A percentile compares a stretch with the other conserved stretches of the same genome.
phyloP scores from a whole-genome alignment of 1,140 invertebrate species.

The Ceratosolen solmsi region DNA sequence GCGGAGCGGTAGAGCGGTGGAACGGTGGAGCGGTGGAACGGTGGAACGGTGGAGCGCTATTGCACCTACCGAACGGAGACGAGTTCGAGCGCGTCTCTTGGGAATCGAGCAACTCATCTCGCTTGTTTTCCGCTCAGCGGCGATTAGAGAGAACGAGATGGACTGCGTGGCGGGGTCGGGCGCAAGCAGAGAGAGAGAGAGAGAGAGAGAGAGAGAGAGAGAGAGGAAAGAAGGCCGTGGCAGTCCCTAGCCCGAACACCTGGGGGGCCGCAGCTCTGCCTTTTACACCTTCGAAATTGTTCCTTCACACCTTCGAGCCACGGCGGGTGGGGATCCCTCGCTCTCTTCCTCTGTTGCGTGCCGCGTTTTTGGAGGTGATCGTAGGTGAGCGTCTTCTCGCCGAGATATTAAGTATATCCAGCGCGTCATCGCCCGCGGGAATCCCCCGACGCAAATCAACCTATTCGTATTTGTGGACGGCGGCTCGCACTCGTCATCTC shows the following conservation, averaged over 20 bases:
- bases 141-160: conserved; percentile 57
- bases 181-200: neutral
- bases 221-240: conserved; percentile 33
- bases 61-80: neutral
- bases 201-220: neutral
- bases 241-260: conserved; percentile 56
- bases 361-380: conserved; percentile 7
- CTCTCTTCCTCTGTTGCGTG: neutral
- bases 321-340: conserved; percentile 40
- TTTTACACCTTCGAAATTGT: conserved; percentile 64
- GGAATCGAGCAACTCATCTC: conserved; percentile 65
- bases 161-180: neutral
- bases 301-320: conserved; percentile 58
- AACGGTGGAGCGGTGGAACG: neutral
- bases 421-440: conserved; percentile 34
- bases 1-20: neutral
- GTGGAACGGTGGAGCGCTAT: neutral
- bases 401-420: conserved; percentile 30
- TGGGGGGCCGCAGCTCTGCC: conserved; percentile 58
- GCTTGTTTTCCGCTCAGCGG: conserved; percentile 67
- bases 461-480: conserved; percentile 13
- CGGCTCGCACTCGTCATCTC: neutral
- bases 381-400: neutral
- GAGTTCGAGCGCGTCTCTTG: conserved; percentile 23
- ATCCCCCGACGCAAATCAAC: conserved; percentile 33